Percentiles rank a stretch among this genome's conserved stretches.
Conservation (phyloP, 1,140 invertebrate species). For the Drosophila lowei region DNA sequence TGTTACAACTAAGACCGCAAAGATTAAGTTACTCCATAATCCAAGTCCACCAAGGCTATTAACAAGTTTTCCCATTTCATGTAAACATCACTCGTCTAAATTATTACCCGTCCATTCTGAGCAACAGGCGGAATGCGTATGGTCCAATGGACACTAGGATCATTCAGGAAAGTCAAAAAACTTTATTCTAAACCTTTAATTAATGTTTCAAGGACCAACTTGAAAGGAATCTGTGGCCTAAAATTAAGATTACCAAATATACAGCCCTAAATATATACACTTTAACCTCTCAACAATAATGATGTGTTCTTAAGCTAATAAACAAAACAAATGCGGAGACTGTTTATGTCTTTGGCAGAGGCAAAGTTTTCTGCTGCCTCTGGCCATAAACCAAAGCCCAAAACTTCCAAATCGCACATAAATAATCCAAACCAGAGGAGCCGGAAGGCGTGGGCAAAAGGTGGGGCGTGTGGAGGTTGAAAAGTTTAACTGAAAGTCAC, state of each 20-base stretch:
- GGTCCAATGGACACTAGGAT: too few relatives aligned
- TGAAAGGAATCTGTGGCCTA: too few relatives aligned
- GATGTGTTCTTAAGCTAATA: slow-evolving; percentile 22
- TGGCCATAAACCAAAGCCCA: slow-evolving; percentile 57
- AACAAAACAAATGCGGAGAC: slow-evolving; percentile 2
- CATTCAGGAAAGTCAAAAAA: too few relatives aligned
- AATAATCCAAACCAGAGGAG: slow-evolving; percentile 19
- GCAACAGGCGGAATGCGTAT: too few relatives aligned
- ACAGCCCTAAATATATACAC: background rate
- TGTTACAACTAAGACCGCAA: too few relatives aligned
- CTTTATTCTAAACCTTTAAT: too few relatives aligned
- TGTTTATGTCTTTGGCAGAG: slow-evolving; percentile 33
- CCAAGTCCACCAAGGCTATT: too few relatives aligned
- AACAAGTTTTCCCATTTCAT: too few relatives aligned
- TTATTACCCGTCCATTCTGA: too few relatives aligned
- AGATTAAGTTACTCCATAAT: too few relatives aligned
- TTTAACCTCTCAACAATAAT: slow-evolving; percentile 13
- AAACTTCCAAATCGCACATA: slow-evolving; percentile 52
- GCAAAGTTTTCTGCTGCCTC: slow-evolving; percentile 40
- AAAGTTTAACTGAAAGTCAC: slow-evolving; percentile 41
- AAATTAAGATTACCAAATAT: background rate
- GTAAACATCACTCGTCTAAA: too few relatives aligned
- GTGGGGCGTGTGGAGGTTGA: background rate
- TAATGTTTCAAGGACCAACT: too few relatives aligned
- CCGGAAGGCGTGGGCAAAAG: background rate